Conservation (phyloP, 1,140 invertebrate genomes). For the Drosophila eugracilis region DNA sequence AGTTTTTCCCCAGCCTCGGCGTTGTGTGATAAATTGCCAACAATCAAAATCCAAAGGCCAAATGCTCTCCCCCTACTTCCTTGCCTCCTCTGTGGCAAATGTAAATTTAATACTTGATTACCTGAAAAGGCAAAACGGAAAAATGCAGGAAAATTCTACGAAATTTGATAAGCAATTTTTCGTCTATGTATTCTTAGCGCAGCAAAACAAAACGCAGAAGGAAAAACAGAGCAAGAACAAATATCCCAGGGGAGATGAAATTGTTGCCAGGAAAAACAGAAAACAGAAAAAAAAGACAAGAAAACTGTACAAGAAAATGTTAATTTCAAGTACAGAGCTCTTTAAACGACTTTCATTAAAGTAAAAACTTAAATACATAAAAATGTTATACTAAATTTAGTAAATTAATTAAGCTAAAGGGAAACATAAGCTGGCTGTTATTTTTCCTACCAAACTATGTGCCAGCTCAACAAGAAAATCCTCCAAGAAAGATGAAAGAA, state of each 20-base stretch:
- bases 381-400: background rate
- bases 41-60: conserved; percentile 57
- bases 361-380: background rate
- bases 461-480: conserved; percentile 5
- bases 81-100: conserved; percentile 15
- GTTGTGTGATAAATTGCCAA: conserved; percentile 57
- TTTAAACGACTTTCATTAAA: no score
- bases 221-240: conserved; percentile 1
- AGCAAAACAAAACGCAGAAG: background rate
- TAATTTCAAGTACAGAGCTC: background rate
- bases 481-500: conserved; percentile 17
- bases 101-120: conserved; percentile 52
- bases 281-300: background rate
- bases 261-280: background rate
- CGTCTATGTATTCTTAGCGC: background rate
- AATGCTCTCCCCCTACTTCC: background rate
- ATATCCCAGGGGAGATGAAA: background rate
- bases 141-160: background rate
- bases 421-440: no score
- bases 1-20: background rate
- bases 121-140: conserved; percentile 14
- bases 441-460: background rate
- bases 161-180: conserved; percentile 14
- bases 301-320: background rate
- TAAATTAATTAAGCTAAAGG: background rate